Conservation (phyloP, 92 coral and sea anemone species). For the Parazoanthus darwini region DNA sequence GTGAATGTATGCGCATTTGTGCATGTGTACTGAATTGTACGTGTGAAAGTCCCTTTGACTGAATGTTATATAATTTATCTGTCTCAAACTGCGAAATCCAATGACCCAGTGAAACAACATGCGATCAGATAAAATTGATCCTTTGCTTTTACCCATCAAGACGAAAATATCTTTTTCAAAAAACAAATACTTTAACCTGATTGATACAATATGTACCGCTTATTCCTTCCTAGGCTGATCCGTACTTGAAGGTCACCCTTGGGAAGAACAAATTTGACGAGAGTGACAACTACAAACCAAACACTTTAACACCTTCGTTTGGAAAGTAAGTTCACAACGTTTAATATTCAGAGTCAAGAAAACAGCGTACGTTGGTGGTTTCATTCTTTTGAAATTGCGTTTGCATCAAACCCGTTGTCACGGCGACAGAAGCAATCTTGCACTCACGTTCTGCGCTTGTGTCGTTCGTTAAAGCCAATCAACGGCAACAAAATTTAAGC, state of each 20-base stretch:
- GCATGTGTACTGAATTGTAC: not conserved
- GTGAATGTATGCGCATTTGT: not conserved
- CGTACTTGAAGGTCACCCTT: constrained; percentile 76
- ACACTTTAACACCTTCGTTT: constrained; percentile 69
- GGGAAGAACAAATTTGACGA: constrained; percentile 64
- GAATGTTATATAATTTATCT: not conserved
- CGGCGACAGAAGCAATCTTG: no score
- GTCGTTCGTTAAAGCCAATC: no score
- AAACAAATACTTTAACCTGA: not conserved
- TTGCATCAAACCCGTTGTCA: no score
- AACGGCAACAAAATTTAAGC: no score
- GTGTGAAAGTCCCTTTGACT: not conserved
- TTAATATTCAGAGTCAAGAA: no score
- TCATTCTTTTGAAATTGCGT: no score
- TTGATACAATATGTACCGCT: not conserved
- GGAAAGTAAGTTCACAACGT: constrained; percentile 75
- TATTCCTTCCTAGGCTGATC: constrained; percentile 75
- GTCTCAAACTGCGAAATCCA: not conserved
- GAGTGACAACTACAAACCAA: constrained; percentile 47
- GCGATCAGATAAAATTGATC: not conserved
- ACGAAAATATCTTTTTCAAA: not conserved
- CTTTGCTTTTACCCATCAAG: not conserved
- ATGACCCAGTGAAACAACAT: not conserved
- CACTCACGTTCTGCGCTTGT: no score
- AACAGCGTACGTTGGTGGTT: no score